Base-by-base conservation (phyloP, 35 echinoderm and acorn worm genomes). In the Holothuria glaberrima region DNA sequence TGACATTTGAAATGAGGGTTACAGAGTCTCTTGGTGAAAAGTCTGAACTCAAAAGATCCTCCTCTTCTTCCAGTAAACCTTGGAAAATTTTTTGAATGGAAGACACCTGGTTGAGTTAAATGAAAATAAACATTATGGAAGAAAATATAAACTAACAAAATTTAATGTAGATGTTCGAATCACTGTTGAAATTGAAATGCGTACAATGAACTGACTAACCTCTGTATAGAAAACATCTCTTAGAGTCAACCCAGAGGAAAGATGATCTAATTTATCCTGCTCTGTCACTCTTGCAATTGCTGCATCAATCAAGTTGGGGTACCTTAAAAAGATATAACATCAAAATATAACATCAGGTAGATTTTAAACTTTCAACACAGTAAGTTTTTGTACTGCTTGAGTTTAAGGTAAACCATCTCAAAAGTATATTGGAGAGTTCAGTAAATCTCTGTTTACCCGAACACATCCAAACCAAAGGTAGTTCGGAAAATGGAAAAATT, bases 161-260 rank as follows among this genome's bases (percentile, higher is more conserved):
- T 7, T 41, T n/a, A n/a, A n/a, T n/a, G n/a, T n/a, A n/a, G n/a
- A n/a, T n/a, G n/a, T n/a, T 41, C 36, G 5, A 65, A 29, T n/a
- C 28, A 65, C 2, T 2, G 1, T n/a, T 65, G 20, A 65, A 65
- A 65, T 65, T 4, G 62, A 41, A 41, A 6, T 69, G 25, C 1
- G 66, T 9, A 12, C 0, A 69, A 69, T 6, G 4, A 26, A 29
- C 7, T 13, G 25, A 26, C 80, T 80, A 5, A 99, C 97, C 88
- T 99, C 88, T 86, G 93, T 88, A 60, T 95, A 99, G 86, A 99
- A 99, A 30, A 99, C 89, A 90, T 99, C 97, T 89, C 91, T 92
- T 25, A 89, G 82, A 19, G 97, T 99, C 5, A 99, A 77, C 14
- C 97, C 97, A 1, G 97, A 88, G 29, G 97, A 93, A 13, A 91